phyloP scores from a whole-genome alignment of 2,797 vertebrate species.

The Rhynchonycteris naso region DNA sequence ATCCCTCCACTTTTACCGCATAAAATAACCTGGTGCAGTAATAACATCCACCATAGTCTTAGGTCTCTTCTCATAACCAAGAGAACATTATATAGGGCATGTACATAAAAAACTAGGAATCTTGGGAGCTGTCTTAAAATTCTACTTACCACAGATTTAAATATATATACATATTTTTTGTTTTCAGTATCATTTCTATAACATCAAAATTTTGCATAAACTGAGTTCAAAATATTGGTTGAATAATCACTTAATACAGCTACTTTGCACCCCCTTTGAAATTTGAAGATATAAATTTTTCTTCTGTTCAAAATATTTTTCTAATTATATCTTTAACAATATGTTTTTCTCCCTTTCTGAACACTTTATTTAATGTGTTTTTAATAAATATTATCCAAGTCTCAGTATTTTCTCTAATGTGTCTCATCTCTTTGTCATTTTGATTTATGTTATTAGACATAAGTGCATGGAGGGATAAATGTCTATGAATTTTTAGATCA shows the following conservation, averaged over 20 bases:
- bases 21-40: neutral
- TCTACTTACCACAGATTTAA: neutral
- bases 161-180: neutral
- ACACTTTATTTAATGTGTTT: neutral
- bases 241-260: neutral
- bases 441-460: neutral
- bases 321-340: neutral
- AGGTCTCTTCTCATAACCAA: neutral
- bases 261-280: neutral
- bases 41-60: no score
- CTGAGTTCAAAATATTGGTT: neutral
- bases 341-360: constrained; percentile 16
- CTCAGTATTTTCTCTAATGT: neutral
- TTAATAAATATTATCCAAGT: neutral
- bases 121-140: neutral
- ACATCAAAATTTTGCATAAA: neutral
- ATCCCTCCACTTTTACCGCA: neutral
- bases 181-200: neutral
- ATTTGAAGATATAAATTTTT: neutral
- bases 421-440: neutral
- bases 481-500: neutral
- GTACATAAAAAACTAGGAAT: neutral
- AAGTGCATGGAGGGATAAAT: neutral
- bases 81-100: no score
- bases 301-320: neutral